Conservation (phyloP, 2,113 vertebrate genomes). For the Motacilla alba region DNA sequence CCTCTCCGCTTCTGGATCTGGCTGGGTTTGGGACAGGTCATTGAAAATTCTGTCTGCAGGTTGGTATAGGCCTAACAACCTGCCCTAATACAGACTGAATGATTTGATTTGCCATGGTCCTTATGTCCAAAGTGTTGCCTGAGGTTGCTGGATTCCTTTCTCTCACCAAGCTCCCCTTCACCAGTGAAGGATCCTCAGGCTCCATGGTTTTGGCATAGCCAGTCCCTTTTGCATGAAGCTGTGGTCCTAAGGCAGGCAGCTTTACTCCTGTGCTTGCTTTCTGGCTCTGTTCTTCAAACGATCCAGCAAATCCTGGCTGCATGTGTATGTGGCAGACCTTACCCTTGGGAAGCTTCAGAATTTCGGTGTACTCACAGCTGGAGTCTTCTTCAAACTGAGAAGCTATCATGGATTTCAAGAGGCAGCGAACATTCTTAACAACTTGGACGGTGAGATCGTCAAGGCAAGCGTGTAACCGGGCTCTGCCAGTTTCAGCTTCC, state of each 20-base stretch:
- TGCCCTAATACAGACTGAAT: background rate
- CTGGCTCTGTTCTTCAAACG: background rate
- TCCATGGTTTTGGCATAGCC: background rate
- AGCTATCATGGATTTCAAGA: background rate
- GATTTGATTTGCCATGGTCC: background rate
- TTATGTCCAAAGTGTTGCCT: background rate
- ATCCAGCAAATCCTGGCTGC: background rate
- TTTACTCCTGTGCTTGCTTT: background rate
- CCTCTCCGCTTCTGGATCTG: background rate
- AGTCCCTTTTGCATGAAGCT: background rate
- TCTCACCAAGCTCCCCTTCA: background rate
- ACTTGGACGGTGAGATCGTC: background rate
- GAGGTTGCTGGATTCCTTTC: background rate
- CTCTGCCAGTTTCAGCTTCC: background rate
- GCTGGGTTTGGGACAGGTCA: background rate
- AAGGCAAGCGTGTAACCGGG: fast-evolving
- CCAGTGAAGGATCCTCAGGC: background rate
- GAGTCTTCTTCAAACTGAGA: background rate
- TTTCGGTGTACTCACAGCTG: background rate
- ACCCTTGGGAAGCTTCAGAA: background rate
- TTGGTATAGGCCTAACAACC: background rate
- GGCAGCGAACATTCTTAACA: background rate
- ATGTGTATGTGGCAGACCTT: background rate
- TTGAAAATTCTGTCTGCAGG: background rate
- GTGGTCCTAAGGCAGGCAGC: background rate